A percentile compares a stretch with the other conserved stretches of the same genome.
Evolutionary conservation across 1,140 invertebrate genomes (phyloP).

Genomic region (Portunus trituberculatus): DNA sequence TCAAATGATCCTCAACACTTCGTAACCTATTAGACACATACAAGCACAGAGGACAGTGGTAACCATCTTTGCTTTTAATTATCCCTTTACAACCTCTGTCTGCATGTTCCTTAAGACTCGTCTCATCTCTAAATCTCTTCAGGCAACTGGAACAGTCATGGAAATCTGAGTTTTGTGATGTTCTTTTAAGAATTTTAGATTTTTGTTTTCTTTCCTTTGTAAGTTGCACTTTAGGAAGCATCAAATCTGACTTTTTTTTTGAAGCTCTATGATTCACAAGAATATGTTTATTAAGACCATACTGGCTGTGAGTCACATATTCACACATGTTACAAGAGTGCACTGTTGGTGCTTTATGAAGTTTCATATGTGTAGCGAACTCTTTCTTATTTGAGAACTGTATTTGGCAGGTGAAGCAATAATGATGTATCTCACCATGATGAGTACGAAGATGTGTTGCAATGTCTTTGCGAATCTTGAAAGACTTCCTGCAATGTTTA

Average conservation of each 20-base stretch:
- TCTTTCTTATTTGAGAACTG: neutral
- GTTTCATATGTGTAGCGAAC: neutral
- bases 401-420: neutral
- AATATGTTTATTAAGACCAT: neutral
- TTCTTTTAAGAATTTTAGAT: neutral
- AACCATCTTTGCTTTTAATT: neutral
- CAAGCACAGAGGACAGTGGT: neutral
- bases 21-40: neutral
- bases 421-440: neutral
- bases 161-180: too few relatives aligned
- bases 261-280: neutral
- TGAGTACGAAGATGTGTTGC: neutral
- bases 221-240: neutral
- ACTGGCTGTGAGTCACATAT: neutral
- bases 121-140: neutral
- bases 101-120: neutral
- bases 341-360: neutral
- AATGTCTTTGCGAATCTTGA: neutral
- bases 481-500: conserved; percentile 33
- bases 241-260: neutral
- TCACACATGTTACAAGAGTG: conserved; percentile 25
- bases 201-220: neutral
- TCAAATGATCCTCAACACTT: neutral
- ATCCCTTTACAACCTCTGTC: neutral
- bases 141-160: too few relatives aligned